Base-by-base conservation (phyloP, 2,888 invertebrate genomes). In the Apamea crenata region DNA sequence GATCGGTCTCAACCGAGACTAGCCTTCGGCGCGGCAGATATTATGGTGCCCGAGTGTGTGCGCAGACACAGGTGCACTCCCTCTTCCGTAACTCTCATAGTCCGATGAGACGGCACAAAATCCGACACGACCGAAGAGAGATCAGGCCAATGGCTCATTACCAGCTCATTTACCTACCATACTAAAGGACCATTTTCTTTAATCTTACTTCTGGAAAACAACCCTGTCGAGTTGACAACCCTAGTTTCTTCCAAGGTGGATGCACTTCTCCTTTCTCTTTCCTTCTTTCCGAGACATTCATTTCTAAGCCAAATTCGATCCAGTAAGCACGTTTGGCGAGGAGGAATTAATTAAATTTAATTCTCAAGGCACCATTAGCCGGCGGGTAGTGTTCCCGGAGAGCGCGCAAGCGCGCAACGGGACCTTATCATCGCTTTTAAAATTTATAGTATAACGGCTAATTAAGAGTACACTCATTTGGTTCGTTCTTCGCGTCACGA, bases 371-470 rank as follows among this genome's bases (percentile, higher is more conserved):
- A 91, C 94, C 93, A 95, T 96, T 95, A 95, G 92, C 90, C 88
- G 90, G 88, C 85, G 81, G 89, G 88, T 84, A 88, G 90, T 90
- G 90, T 88, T 90, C 88, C 88, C 80, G 86, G 86, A 85, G 88
- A 87, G 87, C 78, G 91, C 67, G 77, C 86, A 91, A 85, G 87
- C 80, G 91, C 47, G 73, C 86, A 91, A 96, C 96, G 95, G 96
- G 94, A 95, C 95, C 94, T 95, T 96, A 96, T 96, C 96, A 94
- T 92, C 87, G 94, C 92, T 93, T 94, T 95, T 94, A 94, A 96
- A 96, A 95, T 96, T 95, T 96, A 95, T 96, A 93, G 95, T 94
- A 94, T 95, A 94, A 94, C 94, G 93, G 93, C 94, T 96, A 96
- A 96, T 96, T 96, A 96, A 95, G 93, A 94, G 94, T 93, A 94